Evolutionary conservation across 1,140 invertebrate genomes (phyloP).

Genomic region (Globodera ellingtonae): DNA sequence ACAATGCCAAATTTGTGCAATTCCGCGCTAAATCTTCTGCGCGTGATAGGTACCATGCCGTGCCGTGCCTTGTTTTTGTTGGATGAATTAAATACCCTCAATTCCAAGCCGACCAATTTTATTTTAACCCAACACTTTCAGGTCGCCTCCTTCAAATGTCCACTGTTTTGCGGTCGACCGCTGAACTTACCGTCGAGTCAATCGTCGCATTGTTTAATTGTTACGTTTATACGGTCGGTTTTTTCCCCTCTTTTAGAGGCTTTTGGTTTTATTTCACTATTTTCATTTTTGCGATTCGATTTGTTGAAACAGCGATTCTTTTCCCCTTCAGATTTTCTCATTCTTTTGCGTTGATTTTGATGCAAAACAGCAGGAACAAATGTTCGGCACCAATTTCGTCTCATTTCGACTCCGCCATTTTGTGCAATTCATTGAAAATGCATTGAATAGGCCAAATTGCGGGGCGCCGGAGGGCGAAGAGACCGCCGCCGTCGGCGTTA

Average conservation of each 20-base stretch:
- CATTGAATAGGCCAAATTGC: neutral
- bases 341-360: conserved; percentile 33
- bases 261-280: neutral
- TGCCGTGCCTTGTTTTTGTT: conserved; percentile 66
- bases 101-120: conserved; percentile 60
- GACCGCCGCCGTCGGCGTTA: neutral
- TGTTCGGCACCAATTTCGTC: conserved; percentile 20
- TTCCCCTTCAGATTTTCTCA: conserved; percentile 37
- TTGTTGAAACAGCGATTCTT: neutral
- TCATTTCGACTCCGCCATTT: conserved; percentile 23
- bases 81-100: neutral
- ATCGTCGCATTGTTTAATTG: conserved; percentile 94
- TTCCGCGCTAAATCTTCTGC: conserved; percentile 85
- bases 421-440: conserved; percentile 9
- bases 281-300: neutral
- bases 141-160: conserved; percentile 83
- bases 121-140: conserved; percentile 46
- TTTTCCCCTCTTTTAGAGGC: neutral
- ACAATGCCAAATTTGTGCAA: conserved; percentile 77
- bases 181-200: conserved; percentile 83
- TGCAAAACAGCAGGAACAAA: conserved; percentile 17
- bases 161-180: conserved; percentile 83
- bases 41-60: conserved; percentile 82
- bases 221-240: conserved; percentile 69
- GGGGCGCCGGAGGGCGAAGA: neutral